Evolutionary conservation across 2,888 invertebrate genomes (phyloP), one percentile per base, ranked within the genome.

Genomic region (Ophioninae sp.): DNA sequence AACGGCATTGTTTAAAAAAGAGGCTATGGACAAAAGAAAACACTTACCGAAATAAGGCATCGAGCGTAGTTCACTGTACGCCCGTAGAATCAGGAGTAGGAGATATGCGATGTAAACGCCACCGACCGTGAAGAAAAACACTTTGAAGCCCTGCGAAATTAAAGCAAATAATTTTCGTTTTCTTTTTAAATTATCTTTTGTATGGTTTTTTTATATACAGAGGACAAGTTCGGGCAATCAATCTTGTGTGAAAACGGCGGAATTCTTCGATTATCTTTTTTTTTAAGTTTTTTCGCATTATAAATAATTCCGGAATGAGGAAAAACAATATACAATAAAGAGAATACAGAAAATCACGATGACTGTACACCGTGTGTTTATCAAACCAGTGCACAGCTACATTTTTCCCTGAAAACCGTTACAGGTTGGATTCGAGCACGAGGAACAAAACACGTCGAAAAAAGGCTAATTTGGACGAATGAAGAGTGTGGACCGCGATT

Each of bases 1-100:
- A 21, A 17, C 6, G 17, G 3, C 0, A 64, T 50, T 74, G 1
- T 21, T 30, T 50, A 10, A 1, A 44, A 30, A 7, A 23, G 8
- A 30, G 5, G 0, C 59, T 6, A 50, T 8, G 59, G 59, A 1
- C 2, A 7, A 59, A 20, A 20, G 20, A 10, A 57, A 56, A 56
- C 13, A 81, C 82, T 96, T 94, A 99, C 99, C 99, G 93, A 99
- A 99, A 94, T 97, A 99, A 85, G 99, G 99, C 99, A 99, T 99
- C 59, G 97, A 97, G 89, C 98, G 95, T 74, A 99, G 94, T 93
- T 99, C 99, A 85, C 97, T 98, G 93, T 98, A 99, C 30, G 99
- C 98, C 91, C 96, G 95, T 82, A 99, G 93, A 87, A 99, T 95
- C 85, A 99, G 94, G 89, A 97, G 95, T 37, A 96, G 92, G 88